Percentiles rank a stretch among this genome's conserved stretches.
Conservation (phyloP, 2,797 vertebrate species). For the Remorina albescens region DNA sequence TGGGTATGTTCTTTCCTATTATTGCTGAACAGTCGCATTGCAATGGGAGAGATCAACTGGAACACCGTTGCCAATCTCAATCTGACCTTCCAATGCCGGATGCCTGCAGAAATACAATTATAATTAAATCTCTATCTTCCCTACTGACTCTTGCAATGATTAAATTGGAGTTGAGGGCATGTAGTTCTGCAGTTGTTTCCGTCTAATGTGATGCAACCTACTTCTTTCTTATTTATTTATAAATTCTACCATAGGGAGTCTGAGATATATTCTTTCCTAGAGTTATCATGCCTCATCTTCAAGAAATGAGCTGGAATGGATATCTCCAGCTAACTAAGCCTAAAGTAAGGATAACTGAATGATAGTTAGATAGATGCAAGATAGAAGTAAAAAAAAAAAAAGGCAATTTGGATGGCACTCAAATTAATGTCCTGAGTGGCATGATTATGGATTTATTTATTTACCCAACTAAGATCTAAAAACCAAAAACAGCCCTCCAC, state of each 20-base stretch:
- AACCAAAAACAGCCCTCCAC: neutral
- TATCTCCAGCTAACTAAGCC: constrained; percentile 42
- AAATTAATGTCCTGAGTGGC: neutral
- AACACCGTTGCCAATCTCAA: constrained; percentile 63
- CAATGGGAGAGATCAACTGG: constrained; percentile 51
- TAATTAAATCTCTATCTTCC: constrained; percentile 71
- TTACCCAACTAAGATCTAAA: constrained; percentile 6
- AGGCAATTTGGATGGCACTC: constrained; percentile 15
- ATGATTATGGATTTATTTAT: constrained; percentile 6
- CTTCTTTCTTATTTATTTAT: constrained; percentile 51
- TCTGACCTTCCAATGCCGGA: constrained; percentile 68
- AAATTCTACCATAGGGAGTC: constrained; percentile 24
- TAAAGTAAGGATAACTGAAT: constrained; percentile 33
- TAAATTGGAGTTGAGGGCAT: constrained; percentile 43
- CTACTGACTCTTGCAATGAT: constrained; percentile 48
- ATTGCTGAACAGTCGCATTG: constrained; percentile 46
- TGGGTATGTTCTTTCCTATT: constrained; percentile 49
- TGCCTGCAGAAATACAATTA: constrained; percentile 58
- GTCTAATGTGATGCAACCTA: constrained; percentile 40
- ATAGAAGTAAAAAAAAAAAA: constrained; percentile 12
- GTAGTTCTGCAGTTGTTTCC: constrained; percentile 41
- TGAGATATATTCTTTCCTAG: constrained; percentile 28
- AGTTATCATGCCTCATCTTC: constrained; percentile 40
- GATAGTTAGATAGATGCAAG: constrained; percentile 38
- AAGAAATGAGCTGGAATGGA: constrained; percentile 41